These are phyloP conservation scores for Drosophila tripunctata DNA, from an alignment of 2,888 invertebrate species.

Conservation along the genomic window DNA sequence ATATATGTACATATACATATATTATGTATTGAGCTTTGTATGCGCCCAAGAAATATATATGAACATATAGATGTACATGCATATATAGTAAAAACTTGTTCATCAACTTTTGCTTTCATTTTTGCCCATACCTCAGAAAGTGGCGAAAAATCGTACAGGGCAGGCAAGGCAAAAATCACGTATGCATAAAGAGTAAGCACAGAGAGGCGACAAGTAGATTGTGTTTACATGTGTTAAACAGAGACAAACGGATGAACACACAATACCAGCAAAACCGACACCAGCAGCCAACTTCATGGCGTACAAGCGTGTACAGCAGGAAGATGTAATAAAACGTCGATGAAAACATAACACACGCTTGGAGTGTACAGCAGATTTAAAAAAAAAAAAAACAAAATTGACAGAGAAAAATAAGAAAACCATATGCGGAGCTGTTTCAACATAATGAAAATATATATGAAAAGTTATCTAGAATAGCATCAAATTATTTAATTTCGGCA, in stretches of 20 bases:
- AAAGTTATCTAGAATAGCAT: too few species aligned
- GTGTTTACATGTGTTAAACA: conserved; percentile 17
- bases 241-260: conserved; percentile 48
- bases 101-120: conserved; percentile 83
- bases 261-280: conserved; percentile 26
- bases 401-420: conserved; percentile 22
- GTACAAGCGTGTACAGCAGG: conserved; percentile 43
- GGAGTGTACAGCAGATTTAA: conserved; percentile 46
- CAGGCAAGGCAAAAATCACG: conserved; percentile 67
- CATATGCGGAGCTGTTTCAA: conserved; percentile 30
- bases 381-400: conserved; percentile 30
- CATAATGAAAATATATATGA: conserved; percentile 17
- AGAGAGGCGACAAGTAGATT: conserved; percentile 25
- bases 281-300: conserved; percentile 68
- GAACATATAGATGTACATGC: too few species aligned
- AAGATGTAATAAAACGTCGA: conserved; percentile 66
- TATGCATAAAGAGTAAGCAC: conserved; percentile 60
- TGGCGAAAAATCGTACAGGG: conserved; percentile 61
- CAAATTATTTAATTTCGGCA: too few species aligned
- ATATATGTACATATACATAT: not conserved
- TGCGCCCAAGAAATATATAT: conserved; percentile 36
- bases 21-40: conserved; percentile 18
- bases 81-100: conserved; percentile 73
- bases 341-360: conserved; percentile 67
- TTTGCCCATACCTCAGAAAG: conserved; percentile 53